phyloP scores from a whole-genome alignment of 2,797 vertebrate genomes.

The Pseudopleuronectes americanus region DNA sequence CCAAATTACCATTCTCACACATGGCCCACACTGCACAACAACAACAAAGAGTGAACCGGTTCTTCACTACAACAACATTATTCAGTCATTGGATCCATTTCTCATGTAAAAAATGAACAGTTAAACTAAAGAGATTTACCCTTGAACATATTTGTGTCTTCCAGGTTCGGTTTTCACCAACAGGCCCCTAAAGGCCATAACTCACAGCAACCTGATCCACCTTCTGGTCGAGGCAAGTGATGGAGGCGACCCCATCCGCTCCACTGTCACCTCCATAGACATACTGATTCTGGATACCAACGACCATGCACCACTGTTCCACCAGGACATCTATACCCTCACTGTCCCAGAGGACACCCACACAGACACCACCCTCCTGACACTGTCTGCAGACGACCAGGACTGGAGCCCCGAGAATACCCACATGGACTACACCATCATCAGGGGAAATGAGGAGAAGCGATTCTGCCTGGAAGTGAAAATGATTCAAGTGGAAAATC shows the following conservation, averaged over 20 bases:
- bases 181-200: constrained; percentile 74
- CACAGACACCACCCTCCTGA: constrained; percentile 83
- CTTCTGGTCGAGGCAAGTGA: constrained; percentile 91
- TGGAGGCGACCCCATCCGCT: constrained; percentile 84
- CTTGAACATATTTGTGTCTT: constrained; percentile 48
- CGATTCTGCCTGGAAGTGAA: constrained; percentile 86
- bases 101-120: too few species aligned
- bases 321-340: constrained; percentile 82
- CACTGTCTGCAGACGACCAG: constrained; percentile 84
- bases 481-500: constrained; percentile 69
- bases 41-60: neutral
- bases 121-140: neutral
- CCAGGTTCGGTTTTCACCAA: constrained; percentile 89
- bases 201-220: constrained; percentile 77
- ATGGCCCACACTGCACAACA: too few species aligned
- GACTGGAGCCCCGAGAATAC: constrained; percentile 86
- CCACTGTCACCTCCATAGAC: constrained; percentile 83
- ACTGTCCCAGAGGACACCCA: constrained; percentile 83
- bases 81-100: too few species aligned
- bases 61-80: neutral
- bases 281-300: constrained; percentile 86
- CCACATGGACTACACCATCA: constrained; percentile 84
- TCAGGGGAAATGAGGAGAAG: constrained; percentile 85
- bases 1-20: too few species aligned
- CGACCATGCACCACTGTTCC: constrained; percentile 87